Evolutionary conservation across 2,888 invertebrate genomes (phyloP).

Genomic region (Epinotia demarniana): DNA sequence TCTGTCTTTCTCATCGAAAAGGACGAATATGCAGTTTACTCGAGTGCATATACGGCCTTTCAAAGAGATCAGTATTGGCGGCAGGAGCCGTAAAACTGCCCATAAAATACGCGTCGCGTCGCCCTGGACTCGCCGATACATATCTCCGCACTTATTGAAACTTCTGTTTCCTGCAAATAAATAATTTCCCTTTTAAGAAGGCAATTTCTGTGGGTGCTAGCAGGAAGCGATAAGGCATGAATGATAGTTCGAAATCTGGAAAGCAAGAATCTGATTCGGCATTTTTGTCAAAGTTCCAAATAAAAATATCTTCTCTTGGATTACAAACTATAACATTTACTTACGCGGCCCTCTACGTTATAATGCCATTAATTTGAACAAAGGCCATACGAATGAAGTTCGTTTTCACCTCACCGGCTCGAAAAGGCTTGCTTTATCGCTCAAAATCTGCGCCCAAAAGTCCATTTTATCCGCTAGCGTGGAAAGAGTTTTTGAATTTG

Average conservation of each 20-base stretch:
- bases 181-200: conserved; percentile 49
- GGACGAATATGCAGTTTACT: conserved; percentile 7
- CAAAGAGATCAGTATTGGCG: conserved; percentile 52
- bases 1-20: neutral
- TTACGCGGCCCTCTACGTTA: too few relatives aligned
- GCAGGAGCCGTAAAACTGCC: conserved; percentile 72
- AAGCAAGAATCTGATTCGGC: conserved; percentile 27
- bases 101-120: conserved; percentile 66
- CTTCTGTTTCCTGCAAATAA: conserved; percentile 58
- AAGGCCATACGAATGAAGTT: too few relatives aligned
- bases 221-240: conserved; percentile 43
- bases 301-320: neutral
- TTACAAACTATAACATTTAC: neutral
- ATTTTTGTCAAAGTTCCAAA: neutral
- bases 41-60: conserved; percentile 25
- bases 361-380: too few relatives aligned
- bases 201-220: conserved; percentile 28
- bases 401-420: too few relatives aligned
- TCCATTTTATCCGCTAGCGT: too few relatives aligned
- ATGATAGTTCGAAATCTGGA: conserved; percentile 33
- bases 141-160: conserved; percentile 71
- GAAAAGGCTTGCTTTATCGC: too few relatives aligned
- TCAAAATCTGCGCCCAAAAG: too few relatives aligned
- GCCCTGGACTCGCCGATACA: conserved; percentile 57
- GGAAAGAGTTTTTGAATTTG: too few relatives aligned